Conservation (phyloP, 2,797 vertebrate genomes). For the Gallirallus australis region DNA sequence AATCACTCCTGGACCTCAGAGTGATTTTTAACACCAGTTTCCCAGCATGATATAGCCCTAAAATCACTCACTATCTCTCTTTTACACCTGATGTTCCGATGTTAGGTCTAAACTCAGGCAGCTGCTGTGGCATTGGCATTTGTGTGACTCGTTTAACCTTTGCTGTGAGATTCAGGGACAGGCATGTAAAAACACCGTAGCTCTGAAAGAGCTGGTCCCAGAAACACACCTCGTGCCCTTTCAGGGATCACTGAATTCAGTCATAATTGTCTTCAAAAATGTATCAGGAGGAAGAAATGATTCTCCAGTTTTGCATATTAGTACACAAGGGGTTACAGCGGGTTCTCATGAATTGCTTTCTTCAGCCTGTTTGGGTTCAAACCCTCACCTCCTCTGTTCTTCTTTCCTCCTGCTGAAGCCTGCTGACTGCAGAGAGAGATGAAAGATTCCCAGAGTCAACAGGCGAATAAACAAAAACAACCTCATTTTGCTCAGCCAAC, state of each 20-base stretch:
- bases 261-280: background rate
- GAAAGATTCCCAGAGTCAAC: background rate
- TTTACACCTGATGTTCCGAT: background rate
- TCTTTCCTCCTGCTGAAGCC: background rate
- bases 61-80: background rate
- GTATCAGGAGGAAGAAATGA: background rate
- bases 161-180: background rate
- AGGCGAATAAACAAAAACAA: background rate
- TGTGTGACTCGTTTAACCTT: background rate
- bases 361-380: background rate
- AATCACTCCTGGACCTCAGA: background rate
- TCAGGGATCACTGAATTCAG: background rate
- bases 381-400: background rate
- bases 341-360: background rate
- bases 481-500: background rate
- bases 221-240: background rate
- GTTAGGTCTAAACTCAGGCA: background rate
- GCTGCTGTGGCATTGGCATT: background rate
- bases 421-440: background rate
- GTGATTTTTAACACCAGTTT: background rate
- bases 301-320: background rate
- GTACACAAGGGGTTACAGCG: background rate
- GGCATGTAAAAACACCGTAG: fast-evolving
- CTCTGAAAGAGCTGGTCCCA: background rate
- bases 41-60: background rate